Evolutionary conservation across 2,888 invertebrate species (phyloP), one percentile per base, ranked within the genome.

Genomic region (Pteria penguin): DNA sequence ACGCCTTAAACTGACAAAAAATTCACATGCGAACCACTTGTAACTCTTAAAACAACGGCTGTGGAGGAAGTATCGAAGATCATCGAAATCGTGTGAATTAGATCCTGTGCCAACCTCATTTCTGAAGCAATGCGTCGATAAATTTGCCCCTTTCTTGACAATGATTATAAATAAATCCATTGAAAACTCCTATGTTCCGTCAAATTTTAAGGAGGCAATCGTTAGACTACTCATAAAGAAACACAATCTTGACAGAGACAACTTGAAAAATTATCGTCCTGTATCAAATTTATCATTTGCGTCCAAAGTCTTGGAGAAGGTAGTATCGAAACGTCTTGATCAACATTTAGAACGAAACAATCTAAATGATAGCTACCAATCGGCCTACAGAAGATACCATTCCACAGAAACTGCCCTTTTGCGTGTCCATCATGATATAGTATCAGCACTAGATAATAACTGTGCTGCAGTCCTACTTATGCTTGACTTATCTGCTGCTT

Each of bases 221-320:
- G 27, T 69, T 27, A 36, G 32, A 33, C 55, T n/a, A 63, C 36
- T 69, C 5, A 18, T 69, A 18, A 69, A 69, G 29, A 69, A 69
- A 24, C 62, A 22, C n/a, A 55, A 36, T 24, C 31, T 72, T 2
- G 57, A 72, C 22, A 62, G 31, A 55, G 65, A 72, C 1, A 26
- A 26, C 8, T 27, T 62, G 22, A 70, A 70, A 45, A 70, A 72
- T 57, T 72, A 72, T 31, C 63, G 55, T 3, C 72, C 72, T 22
- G 65, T 73, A 1, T 73, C 66, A 5, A 66, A 66, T 36, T 29
- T 73, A 22, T 26, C 73, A 57, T 73, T 73, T 36, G 27, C 66
- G 18, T 73, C 66, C 2, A 72, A 72, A 26, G 55, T 72, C 4
- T n/a, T 72, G n/a, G 71, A 68, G 31, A 58, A 73, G 32, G 61